Percentiles rank a stretch among this genome's conserved stretches.
These are phyloP conservation scores for Lutraria rhynchaena DNA, from an alignment of 1,140 invertebrate species.

Conservation along the genomic window DNA sequence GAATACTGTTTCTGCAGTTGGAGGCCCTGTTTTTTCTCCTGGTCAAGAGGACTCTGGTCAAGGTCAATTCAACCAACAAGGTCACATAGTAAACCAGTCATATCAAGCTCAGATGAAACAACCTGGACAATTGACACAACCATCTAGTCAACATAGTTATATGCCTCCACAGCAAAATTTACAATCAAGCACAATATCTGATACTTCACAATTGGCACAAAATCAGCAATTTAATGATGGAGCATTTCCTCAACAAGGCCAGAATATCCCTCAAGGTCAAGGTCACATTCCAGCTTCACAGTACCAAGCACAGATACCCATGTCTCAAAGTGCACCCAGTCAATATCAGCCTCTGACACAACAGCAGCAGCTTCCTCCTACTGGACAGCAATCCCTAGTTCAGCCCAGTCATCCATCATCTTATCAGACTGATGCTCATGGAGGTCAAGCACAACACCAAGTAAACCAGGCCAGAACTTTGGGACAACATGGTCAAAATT, in stretches of 20 bases:
- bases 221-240: neutral
- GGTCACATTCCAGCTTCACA: neutral
- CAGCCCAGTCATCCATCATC: neutral
- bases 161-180: neutral
- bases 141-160: neutral
- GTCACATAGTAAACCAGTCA: conserved; percentile 20
- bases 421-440: neutral
- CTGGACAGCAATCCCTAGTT: neutral
- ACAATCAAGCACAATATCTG: too few relatives aligned
- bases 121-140: conserved; percentile 1
- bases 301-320: neutral
- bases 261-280: conserved; percentile 10
- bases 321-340: neutral
- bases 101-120: neutral
- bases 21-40: conserved; percentile 66
- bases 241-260: neutral
- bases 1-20: conserved; percentile 65
- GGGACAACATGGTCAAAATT: neutral
- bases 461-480: neutral
- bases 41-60: conserved; percentile 47
- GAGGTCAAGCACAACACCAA: neutral
- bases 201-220: neutral
- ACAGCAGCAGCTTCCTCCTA: neutral
- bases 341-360: neutral
- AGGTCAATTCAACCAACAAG: conserved; percentile 1